Evolutionary conservation across 2,888 invertebrate species (phyloP).

Genomic region (Spodoptera exigua): DNA sequence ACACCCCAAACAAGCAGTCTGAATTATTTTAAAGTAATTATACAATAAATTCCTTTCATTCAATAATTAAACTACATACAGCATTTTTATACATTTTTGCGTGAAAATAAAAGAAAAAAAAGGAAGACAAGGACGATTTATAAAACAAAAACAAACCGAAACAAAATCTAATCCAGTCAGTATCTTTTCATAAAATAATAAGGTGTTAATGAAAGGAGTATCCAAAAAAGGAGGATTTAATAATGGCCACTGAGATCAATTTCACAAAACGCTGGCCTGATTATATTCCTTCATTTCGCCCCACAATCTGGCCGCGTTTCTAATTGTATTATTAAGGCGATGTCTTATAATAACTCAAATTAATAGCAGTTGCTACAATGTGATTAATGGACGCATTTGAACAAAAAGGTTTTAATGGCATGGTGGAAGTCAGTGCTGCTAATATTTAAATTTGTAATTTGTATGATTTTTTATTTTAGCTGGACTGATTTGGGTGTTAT

Average conservation of each 20-base stretch:
- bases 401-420: slow-evolving; percentile 14
- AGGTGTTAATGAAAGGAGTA: slow-evolving; percentile 36
- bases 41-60: no score
- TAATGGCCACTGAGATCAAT: slow-evolving; percentile 29
- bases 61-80: no score
- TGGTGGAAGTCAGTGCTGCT: not conserved
- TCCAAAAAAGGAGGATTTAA: slow-evolving; percentile 27
- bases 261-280: slow-evolving; percentile 20
- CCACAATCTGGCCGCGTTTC: slow-evolving; percentile 26
- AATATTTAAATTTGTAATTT: not conserved
- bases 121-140: no score
- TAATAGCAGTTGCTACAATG: slow-evolving; percentile 31
- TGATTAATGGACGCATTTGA: slow-evolving; percentile 18
- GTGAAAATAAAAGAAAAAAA: no score
- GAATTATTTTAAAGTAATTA: no score
- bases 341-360: slow-evolving; percentile 32
- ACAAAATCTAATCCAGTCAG: slow-evolving; percentile 4
- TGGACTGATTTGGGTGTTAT: no score
- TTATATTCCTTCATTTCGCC: slow-evolving; percentile 14
- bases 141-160: not conserved
- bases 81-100: no score
- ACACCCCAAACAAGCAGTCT: no score
- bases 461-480: no score
- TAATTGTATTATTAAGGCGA: slow-evolving; percentile 41
- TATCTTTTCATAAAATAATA: slow-evolving; percentile 16